These are phyloP conservation scores for Phylloscopus collybita DNA, from an alignment of 2,797 vertebrate species.

Conservation along the genomic window DNA sequence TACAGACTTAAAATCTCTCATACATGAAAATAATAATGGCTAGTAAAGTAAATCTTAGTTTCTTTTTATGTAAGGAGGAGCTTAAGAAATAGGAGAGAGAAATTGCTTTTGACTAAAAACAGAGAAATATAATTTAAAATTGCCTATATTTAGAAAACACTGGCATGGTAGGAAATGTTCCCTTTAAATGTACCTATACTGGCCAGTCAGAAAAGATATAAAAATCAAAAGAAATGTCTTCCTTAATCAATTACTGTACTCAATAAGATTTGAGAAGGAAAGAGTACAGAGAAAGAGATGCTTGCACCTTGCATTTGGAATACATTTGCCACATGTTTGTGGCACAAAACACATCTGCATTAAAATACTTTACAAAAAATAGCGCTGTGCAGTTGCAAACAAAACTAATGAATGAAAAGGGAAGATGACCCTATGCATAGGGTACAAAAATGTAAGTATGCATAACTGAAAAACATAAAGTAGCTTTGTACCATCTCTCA, in stretches of 20 bases:
- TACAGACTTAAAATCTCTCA: background rate
- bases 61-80: background rate
- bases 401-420: background rate
- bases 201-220: background rate
- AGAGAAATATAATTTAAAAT: background rate
- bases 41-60: background rate
- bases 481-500: background rate
- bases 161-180: background rate
- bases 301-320: background rate
- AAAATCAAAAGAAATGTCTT: background rate
- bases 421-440: background rate
- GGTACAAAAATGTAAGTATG: no score
- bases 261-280: background rate
- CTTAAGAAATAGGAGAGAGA: background rate
- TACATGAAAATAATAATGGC: background rate
- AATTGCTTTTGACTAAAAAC: background rate
- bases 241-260: background rate
- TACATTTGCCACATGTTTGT: background rate
- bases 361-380: background rate
- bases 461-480: background rate
- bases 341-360: background rate
- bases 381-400: background rate
- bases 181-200: background rate
- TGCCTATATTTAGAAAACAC: background rate
- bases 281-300: background rate